A percentile compares a stretch with the other conserved stretches of the same genome.
Conservation (phyloP, 2,888 invertebrate species). For the Girardia tigrina region DNA sequence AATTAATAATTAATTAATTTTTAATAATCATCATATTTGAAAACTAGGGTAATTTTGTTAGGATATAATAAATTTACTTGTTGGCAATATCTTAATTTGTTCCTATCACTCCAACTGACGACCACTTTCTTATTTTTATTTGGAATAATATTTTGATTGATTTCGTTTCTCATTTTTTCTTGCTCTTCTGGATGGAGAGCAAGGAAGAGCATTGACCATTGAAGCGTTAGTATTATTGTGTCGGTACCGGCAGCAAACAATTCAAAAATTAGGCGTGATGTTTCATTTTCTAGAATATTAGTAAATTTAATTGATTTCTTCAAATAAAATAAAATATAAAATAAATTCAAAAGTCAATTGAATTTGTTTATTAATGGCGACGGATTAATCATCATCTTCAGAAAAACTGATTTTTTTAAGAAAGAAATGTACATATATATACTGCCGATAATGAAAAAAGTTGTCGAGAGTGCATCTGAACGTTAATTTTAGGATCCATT, state of each 20-base stretch:
- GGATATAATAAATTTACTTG: background rate
- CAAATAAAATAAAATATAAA: no score
- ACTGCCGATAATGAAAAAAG: no score
- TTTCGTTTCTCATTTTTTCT: background rate
- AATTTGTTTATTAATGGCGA: no score
- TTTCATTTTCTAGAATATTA: background rate
- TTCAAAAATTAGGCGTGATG: background rate
- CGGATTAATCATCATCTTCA: no score
- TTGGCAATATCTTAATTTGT: background rate
- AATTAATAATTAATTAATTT: no score
- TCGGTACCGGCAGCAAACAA: background rate
- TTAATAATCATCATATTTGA: no score
- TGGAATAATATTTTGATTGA: background rate
- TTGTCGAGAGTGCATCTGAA: no score
- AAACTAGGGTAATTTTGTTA: background rate
- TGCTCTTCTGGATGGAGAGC: background rate
- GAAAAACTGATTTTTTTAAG: no score
- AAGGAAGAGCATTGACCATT: background rate
- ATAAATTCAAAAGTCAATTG: no score
- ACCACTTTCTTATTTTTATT: background rate
- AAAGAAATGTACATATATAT: no score
- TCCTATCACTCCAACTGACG: background rate
- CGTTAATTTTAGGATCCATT: no score
- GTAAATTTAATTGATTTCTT: no score
- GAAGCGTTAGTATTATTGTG: background rate